A percentile compares a stretch with the other conserved stretches of the same genome.
Evolutionary conservation across 2,888 invertebrate species (phyloP).

Genomic region (Leptopterna dolabrata): DNA sequence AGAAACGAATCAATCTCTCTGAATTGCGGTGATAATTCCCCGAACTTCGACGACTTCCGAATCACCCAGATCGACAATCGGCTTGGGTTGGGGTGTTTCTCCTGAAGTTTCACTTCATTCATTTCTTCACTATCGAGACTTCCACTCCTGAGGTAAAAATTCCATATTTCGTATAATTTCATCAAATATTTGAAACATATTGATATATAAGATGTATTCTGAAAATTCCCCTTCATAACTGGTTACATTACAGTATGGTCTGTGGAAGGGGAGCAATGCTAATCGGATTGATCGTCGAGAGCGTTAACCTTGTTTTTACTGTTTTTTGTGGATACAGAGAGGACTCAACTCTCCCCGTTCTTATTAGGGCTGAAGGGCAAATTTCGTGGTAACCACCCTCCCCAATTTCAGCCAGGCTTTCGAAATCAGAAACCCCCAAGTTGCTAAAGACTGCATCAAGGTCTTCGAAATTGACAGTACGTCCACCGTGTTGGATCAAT

Average conservation of each 20-base stretch:
- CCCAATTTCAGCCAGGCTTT: neutral
- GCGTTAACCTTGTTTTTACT: conserved; percentile 37
- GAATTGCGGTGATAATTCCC: neutral
- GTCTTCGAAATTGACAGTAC: neutral
- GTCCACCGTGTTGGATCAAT: too few species aligned
- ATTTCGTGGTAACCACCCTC: neutral
- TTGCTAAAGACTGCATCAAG: neutral
- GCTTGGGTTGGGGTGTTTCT: neutral
- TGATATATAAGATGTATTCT: neutral
- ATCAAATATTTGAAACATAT: neutral
- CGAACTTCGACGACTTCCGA: neutral
- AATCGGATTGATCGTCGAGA: conserved; percentile 29
- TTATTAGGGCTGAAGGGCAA: neutral
- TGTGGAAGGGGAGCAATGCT: conserved; percentile 16
- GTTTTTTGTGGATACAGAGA: neutral
- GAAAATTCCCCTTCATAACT: neutral
- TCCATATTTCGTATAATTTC: neutral
- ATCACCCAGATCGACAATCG: neutral
- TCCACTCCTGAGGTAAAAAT: neutral
- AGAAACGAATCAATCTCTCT: neutral
- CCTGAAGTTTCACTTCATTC: neutral
- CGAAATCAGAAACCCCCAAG: neutral
- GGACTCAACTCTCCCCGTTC: neutral
- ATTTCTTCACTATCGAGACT: neutral
- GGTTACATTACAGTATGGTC: neutral